Conservation (phyloP, 2,888 invertebrate species). For the Eurytoma californica region DNA sequence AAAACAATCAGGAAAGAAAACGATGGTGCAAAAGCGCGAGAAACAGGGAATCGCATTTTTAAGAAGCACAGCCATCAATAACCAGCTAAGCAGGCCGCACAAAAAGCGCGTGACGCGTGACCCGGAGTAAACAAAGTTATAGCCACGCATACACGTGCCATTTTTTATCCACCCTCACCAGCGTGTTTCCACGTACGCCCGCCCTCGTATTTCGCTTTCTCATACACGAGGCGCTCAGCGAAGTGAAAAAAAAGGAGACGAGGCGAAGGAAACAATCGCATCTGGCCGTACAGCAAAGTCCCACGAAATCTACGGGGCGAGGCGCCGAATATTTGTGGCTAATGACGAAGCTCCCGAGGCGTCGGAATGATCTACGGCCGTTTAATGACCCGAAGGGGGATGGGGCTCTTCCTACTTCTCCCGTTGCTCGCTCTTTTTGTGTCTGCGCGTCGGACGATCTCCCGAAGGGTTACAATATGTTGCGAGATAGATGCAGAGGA, state of each 20-base stretch:
- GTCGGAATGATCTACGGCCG: conserved; percentile 72
- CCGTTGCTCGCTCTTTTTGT: background rate
- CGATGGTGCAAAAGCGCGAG: too few relatives aligned
- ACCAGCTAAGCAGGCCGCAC: too few relatives aligned
- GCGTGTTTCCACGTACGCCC: conserved; percentile 2
- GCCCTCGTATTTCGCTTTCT: conserved; percentile 12
- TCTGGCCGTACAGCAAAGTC: conserved; percentile 51
- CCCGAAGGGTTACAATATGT: conserved; percentile 25
- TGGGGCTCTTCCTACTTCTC: background rate
- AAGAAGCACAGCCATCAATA: conserved; percentile 5
- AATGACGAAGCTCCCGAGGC: conserved; percentile 60
- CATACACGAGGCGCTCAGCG: background rate
- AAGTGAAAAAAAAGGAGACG: conserved; percentile 25
- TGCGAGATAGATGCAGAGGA: background rate
- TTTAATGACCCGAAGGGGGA: conserved; percentile 71
- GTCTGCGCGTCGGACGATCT: background rate
- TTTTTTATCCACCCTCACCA: background rate
- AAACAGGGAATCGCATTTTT: background rate
- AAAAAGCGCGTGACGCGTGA: background rate
- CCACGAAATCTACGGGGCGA: conserved; percentile 52
- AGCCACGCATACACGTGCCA: background rate
- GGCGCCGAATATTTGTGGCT: conserved; percentile 59
- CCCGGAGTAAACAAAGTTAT: background rate
- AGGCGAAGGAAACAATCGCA: conserved; percentile 34
- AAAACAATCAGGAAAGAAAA: too few relatives aligned